Evolutionary conservation across 1,140 invertebrate genomes (phyloP).

Genomic region (Hormaphis cornu): DNA sequence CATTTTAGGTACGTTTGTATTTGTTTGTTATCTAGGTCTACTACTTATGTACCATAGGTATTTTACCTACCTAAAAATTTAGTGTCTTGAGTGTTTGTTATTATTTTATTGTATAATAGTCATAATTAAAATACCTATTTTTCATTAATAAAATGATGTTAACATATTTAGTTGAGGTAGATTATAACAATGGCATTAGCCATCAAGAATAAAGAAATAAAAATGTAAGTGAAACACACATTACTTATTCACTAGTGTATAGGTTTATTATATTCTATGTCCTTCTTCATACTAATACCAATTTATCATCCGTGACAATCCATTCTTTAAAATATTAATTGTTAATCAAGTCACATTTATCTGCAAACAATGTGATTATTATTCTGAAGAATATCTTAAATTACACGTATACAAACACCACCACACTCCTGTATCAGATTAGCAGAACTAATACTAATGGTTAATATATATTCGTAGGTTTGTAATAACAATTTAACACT

Average conservation of each 20-base stretch:
- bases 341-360: slow-evolving; percentile 27
- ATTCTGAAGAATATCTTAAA: slow-evolving; percentile 9
- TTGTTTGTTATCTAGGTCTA: no score
- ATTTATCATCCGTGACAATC: not conserved
- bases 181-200: not conserved
- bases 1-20: no score
- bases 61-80: no score
- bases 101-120: no score
- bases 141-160: no score
- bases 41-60: no score
- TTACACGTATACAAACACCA: not conserved
- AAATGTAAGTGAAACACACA: not conserved
- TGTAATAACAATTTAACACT: no score
- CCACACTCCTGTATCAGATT: not conserved
- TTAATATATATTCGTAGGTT: no score
- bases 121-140: no score
- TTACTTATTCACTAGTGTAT: not conserved
- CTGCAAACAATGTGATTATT: not conserved
- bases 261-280: slow-evolving; percentile 10
- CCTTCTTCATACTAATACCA: not conserved
- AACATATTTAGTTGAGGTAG: no score
- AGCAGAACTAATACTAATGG: not conserved
- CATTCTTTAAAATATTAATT: slow-evolving; percentile 15
- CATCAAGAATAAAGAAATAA: slow-evolving; percentile 14
- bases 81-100: no score